A percentile compares a stretch with the other conserved stretches of the same genome.
Evolutionary conservation across 2,797 vertebrate genomes (phyloP).

Genomic region (Aplochiton taeniatus): DNA sequence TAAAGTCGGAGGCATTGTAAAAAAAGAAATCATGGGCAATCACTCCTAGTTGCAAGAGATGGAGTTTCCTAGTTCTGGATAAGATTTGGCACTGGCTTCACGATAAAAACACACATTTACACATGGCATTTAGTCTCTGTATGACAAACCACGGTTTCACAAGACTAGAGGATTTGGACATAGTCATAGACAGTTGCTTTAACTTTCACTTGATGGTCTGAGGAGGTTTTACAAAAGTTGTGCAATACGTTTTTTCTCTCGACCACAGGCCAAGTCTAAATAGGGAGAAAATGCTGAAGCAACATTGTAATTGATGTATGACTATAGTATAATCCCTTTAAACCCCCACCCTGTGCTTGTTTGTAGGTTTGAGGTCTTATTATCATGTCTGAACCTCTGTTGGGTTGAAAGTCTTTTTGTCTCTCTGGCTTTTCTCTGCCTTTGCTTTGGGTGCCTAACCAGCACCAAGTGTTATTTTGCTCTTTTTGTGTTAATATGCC

Average conservation of each 20-base stretch:
- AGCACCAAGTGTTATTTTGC: slow-evolving; percentile 29
- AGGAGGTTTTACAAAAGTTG: slow-evolving; percentile 46
- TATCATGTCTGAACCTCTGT: slow-evolving; percentile 17
- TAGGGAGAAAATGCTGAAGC: slow-evolving; percentile 48
- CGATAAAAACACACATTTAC: too few species aligned
- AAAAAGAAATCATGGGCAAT: too few species aligned
- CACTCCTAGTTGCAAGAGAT: too few species aligned
- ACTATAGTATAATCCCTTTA: slow-evolving; percentile 66
- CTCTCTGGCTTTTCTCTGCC: neutral
- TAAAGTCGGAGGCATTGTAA: too few species aligned
- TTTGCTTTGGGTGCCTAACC: neutral
- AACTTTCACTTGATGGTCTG: slow-evolving; percentile 20
- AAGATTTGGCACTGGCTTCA: too few species aligned
- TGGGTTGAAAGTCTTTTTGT: slow-evolving; percentile 9
- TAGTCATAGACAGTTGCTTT: too few species aligned
- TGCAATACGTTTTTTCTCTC: slow-evolving; percentile 22
- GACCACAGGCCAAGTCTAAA: slow-evolving; percentile 54
- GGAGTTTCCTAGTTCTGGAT: too few species aligned
- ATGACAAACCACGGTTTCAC: too few species aligned
- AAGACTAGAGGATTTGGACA: neutral
- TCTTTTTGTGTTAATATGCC: slow-evolving; percentile 15
- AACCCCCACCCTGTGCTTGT: slow-evolving; percentile 33
- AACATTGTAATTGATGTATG: slow-evolving; percentile 69
- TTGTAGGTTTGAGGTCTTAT: slow-evolving; percentile 36
- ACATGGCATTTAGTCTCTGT: too few species aligned